Percentiles rank a stretch among this genome's conserved stretches.
Evolutionary conservation across 2,888 invertebrate species (phyloP).

Genomic region (Lycophotia porphyrea): DNA sequence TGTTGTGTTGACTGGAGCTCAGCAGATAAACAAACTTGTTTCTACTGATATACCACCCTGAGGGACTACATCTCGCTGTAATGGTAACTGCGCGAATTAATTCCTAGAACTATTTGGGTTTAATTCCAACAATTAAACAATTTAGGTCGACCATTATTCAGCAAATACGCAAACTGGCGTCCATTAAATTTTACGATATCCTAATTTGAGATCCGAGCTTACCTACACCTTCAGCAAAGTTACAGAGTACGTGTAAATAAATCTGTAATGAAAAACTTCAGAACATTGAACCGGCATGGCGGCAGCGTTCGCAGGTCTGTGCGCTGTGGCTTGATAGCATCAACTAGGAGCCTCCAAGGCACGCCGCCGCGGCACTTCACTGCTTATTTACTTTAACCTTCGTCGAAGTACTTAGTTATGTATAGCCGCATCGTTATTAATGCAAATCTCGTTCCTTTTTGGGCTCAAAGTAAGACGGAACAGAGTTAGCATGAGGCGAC

Average conservation of each 20-base stretch:
- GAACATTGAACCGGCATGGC: constrained; percentile 49
- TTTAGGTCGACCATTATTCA: constrained; percentile 75
- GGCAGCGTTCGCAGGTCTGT: constrained; percentile 48
- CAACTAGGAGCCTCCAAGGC: constrained; percentile 26
- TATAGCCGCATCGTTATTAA: constrained; percentile 40
- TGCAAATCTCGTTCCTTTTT: constrained; percentile 47
- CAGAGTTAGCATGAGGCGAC: constrained; percentile 60
- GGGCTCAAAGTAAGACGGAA: constrained; percentile 54
- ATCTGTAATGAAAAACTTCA: constrained; percentile 64
- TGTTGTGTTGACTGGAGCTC: constrained; percentile 68
- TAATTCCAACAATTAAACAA: constrained; percentile 74
- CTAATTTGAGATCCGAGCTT: constrained; percentile 66
- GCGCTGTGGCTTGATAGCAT: constrained; percentile 60
- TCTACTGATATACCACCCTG: constrained; percentile 67
- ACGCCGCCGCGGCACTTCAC: constrained; percentile 50
- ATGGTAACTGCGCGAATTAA: constrained; percentile 59
- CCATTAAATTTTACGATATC: constrained; percentile 73
- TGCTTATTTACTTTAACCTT: constrained; percentile 48
- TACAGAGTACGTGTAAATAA: constrained; percentile 56
- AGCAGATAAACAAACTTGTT: constrained; percentile 67
- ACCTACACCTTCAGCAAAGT: constrained; percentile 58
- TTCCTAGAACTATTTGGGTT: constrained; percentile 66
- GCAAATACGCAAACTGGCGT: constrained; percentile 71
- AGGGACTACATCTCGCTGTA: constrained; percentile 42
- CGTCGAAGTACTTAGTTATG: constrained; percentile 51